These are phyloP conservation scores for Porites divaricata DNA, from an alignment of 92 coral and sea anemone species.

Conservation along the genomic window DNA sequence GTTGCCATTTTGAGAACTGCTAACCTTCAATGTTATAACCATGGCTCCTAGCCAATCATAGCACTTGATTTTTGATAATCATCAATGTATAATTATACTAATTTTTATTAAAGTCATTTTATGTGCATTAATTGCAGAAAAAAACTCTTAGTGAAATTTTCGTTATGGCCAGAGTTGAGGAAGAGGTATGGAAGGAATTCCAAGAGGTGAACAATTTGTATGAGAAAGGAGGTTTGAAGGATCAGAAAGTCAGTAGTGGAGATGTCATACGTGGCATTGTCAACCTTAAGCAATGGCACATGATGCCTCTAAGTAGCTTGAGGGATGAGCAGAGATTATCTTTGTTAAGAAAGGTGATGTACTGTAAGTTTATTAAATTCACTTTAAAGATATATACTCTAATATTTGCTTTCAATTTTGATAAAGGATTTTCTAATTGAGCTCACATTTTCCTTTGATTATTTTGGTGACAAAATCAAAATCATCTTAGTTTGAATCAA, in stretches of 20 bases:
- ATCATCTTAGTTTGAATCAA: no score
- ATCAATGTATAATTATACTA: no score
- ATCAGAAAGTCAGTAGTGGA: constrained; percentile 1
- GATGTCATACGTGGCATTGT: constrained; percentile 4
- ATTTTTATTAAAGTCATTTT: no score
- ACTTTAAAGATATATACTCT: neutral
- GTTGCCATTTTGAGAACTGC: no score
- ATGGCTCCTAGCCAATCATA: no score
- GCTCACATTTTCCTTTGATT: neutral
- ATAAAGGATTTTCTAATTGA: neutral
- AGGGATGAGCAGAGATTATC: constrained; percentile 6
- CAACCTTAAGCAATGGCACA: constrained; percentile 15
- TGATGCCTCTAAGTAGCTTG: constrained; percentile 25
- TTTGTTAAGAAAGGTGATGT: constrained; percentile 5
- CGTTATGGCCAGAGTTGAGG: constrained; percentile 16
- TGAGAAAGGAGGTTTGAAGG: constrained; percentile 20
- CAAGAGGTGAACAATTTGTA: constrained; percentile 21
- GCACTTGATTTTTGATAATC: no score
- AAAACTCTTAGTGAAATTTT: constrained; percentile 20
- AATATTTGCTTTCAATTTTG: neutral
- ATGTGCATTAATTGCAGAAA: constrained; percentile 9
- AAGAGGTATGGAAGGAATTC: constrained; percentile 20
- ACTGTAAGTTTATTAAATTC: neutral
- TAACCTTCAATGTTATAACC: no score
- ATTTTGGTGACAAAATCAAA: no score